Percentiles rank a stretch among this genome's conserved stretches.
These are phyloP conservation scores for Cnemophilus loriae DNA, from an alignment of 2,113 vertebrate species.

Conservation along the genomic window DNA sequence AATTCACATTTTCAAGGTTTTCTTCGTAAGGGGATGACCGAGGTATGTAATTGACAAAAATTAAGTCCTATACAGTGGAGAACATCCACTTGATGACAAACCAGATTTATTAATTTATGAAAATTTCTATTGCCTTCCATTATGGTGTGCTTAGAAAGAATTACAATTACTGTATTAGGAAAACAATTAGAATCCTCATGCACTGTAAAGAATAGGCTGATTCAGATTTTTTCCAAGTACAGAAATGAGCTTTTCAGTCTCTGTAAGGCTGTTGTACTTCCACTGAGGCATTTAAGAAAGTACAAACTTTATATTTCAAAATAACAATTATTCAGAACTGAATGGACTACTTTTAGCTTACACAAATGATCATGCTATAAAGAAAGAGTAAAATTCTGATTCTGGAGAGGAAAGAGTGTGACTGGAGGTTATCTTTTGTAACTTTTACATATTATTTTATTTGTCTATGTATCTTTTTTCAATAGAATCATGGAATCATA, in stretches of 20 bases:
- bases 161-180: not conserved
- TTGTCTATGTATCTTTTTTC: not conserved
- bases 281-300: not conserved
- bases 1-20: not conserved
- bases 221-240: not conserved
- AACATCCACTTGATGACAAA: not conserved
- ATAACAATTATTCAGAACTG: not conserved
- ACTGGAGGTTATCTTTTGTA: not conserved
- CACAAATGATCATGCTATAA: not conserved
- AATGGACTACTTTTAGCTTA: not conserved
- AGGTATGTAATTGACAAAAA: not conserved
- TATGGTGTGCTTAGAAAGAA: not conserved
- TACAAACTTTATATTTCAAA: not conserved
- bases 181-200: not conserved
- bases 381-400: not conserved
- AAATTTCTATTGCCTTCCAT: not conserved
- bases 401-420: not conserved
- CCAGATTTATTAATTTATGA: not conserved
- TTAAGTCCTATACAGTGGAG: not conserved
- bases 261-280: not conserved
- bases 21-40: not conserved
- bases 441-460: not conserved
- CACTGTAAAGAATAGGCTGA: not conserved
- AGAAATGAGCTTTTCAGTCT: not conserved
- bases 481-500: not conserved